Conservation (phyloP, 2,113 vertebrate genomes). For the Suncus etruscus region DNA sequence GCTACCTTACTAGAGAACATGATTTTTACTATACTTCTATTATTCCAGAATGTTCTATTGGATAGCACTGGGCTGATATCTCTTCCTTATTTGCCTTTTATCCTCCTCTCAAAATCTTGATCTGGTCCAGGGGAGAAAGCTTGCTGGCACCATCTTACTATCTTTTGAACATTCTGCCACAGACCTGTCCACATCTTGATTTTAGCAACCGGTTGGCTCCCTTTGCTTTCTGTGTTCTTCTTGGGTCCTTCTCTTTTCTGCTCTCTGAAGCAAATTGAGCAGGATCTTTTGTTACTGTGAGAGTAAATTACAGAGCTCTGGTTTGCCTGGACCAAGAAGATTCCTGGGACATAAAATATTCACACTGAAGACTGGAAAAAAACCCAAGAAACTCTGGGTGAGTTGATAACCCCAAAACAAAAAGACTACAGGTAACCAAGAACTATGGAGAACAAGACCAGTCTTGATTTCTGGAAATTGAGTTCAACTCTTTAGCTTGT, state of each 20-base stretch:
- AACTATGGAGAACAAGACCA: no score
- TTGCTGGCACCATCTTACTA: not conserved
- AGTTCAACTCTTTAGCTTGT: conserved; percentile 18
- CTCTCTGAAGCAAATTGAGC: no score
- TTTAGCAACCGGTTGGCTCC: not conserved
- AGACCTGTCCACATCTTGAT: not conserved
- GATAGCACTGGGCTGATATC: not conserved
- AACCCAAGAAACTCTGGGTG: not conserved
- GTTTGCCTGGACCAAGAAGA: not conserved
- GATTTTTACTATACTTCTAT: not conserved
- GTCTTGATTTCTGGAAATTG: not conserved
- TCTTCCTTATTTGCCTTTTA: not conserved
- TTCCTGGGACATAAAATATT: not conserved
- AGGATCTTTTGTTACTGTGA: not conserved
- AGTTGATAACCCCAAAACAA: not conserved
- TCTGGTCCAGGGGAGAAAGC: not conserved
- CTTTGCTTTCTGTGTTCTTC: not conserved
- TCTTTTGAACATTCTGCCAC: not conserved
- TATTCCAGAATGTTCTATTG: not conserved
- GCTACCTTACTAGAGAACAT: not conserved
- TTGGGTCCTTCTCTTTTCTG: not conserved
- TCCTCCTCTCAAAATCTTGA: not conserved
- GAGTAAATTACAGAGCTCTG: not conserved
- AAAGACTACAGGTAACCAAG: not conserved
- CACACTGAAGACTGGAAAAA: not conserved